Conservation (phyloP, 2,113 vertebrate genomes). For the Heterotilapia buettikoferi region DNA sequence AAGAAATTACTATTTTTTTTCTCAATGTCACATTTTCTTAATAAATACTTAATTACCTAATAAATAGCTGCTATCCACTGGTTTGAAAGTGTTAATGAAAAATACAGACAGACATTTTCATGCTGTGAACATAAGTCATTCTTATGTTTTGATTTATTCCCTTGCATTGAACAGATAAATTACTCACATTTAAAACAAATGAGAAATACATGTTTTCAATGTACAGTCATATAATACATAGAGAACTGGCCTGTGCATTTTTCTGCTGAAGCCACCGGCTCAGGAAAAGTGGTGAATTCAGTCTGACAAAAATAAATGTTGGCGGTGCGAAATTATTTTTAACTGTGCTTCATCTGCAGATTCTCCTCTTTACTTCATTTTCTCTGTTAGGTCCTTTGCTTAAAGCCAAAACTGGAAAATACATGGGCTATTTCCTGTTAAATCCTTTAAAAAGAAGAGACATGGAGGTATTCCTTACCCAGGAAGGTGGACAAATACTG, state of each 20-base stretch:
- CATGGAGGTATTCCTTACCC: conserved; percentile 60
- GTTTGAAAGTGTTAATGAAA: background rate
- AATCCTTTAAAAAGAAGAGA: conserved; percentile 61
- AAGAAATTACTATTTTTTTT: background rate
- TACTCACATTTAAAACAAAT: conserved; percentile 75
- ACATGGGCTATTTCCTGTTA: conserved; percentile 26
- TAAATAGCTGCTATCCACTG: background rate
- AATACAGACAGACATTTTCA: background rate
- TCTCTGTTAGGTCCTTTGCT: conserved; percentile 22
- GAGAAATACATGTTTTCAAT: conserved; percentile 63
- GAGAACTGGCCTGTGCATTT: background rate
- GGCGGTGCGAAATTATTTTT: background rate
- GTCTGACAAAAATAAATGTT: background rate
- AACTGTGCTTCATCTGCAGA: background rate
- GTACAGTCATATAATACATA: conserved; percentile 63
- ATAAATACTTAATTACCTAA: background rate
- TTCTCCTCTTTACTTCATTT: background rate
- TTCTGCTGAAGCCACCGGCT: conserved; percentile 3
- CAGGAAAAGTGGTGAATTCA: background rate
- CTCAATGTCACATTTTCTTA: background rate
- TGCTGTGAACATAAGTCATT: conserved; percentile 21
- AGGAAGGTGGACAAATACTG: conserved; percentile 54
- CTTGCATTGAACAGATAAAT: conserved; percentile 75
- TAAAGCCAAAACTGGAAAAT: conserved; percentile 36
- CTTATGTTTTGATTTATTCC: conserved; percentile 70